These are phyloP conservation scores for Drosophila sturtevanti DNA, from an alignment of 1,140 invertebrate species.

Conservation along the genomic window DNA sequence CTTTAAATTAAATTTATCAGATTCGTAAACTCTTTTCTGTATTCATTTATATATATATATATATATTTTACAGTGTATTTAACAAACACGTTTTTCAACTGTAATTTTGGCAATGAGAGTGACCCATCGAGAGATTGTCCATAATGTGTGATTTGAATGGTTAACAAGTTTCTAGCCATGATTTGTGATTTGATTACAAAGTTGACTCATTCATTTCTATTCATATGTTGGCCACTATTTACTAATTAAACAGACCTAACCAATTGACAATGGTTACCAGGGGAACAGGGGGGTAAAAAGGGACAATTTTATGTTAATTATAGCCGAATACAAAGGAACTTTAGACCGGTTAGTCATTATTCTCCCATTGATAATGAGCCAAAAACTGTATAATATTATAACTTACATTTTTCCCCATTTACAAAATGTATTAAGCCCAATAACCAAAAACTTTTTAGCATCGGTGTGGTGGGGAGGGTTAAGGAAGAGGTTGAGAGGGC, in stretches of 20 bases:
- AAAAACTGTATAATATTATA: neutral
- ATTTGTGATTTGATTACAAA: slow-evolving; percentile 3
- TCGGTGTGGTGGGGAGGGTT: neutral
- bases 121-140: neutral
- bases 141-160: slow-evolving; percentile 1
- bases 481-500: neutral
- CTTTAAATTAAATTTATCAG: too few relatives aligned
- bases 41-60: too few relatives aligned
- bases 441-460: neutral
- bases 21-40: too few relatives aligned
- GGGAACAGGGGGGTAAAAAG: neutral
- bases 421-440: neutral
- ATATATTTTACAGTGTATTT: too few relatives aligned
- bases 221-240: neutral
- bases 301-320: neutral
- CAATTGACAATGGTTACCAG: neutral
- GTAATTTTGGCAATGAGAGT: neutral
- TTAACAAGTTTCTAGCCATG: neutral
- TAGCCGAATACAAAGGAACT: neutral
- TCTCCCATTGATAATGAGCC: slow-evolving; percentile 35
- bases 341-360: neutral
- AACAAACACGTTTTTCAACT: too few relatives aligned
- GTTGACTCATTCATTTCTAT: neutral
- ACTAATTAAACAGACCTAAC: neutral
- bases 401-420: neutral